These are phyloP conservation scores for Zaprionus davidi DNA, from an alignment of 1,140 invertebrate genomes.

Conservation along the genomic window DNA sequence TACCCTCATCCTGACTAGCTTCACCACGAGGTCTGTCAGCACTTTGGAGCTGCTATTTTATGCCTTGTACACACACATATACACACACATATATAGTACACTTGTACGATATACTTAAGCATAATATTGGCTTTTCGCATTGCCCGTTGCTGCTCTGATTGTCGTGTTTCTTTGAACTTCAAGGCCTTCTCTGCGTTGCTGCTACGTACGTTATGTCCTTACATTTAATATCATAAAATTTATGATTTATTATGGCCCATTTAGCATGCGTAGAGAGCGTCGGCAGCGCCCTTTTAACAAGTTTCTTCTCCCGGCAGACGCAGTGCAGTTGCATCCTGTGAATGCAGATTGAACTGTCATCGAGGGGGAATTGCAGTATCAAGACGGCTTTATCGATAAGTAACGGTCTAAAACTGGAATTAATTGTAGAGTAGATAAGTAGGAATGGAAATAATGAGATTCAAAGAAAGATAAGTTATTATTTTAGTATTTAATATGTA, in stretches of 20 bases:
- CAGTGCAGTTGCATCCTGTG: not conserved
- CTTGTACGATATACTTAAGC: constrained; percentile 18
- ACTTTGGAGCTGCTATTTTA: constrained; percentile 62
- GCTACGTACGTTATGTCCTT: constrained; percentile 18
- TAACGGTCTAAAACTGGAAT: not conserved
- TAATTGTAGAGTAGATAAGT: not conserved
- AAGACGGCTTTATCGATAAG: not conserved
- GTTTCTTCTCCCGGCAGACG: constrained; percentile 1
- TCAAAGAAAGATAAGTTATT: not conserved
- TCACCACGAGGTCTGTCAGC: constrained; percentile 57
- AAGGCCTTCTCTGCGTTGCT: constrained; percentile 12
- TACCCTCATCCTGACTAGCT: constrained; percentile 30
- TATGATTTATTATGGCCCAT: constrained; percentile 48
- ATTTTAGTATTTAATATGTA: no score
- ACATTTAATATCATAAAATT: constrained; percentile 43
- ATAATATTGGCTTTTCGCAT: constrained; percentile 53
- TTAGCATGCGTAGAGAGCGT: constrained; percentile 30
- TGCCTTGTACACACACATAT: constrained; percentile 33
- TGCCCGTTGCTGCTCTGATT: constrained; percentile 59
- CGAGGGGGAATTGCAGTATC: constrained; percentile 10
- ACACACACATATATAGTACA: constrained; percentile 12
- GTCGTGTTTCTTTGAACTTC: constrained; percentile 67
- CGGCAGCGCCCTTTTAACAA: constrained; percentile 22
- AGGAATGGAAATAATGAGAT: not conserved
- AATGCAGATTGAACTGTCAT: constrained; percentile 26